Evolutionary conservation across 2,888 invertebrate species (phyloP).

Genomic region (Drosophila multiciliata): DNA sequence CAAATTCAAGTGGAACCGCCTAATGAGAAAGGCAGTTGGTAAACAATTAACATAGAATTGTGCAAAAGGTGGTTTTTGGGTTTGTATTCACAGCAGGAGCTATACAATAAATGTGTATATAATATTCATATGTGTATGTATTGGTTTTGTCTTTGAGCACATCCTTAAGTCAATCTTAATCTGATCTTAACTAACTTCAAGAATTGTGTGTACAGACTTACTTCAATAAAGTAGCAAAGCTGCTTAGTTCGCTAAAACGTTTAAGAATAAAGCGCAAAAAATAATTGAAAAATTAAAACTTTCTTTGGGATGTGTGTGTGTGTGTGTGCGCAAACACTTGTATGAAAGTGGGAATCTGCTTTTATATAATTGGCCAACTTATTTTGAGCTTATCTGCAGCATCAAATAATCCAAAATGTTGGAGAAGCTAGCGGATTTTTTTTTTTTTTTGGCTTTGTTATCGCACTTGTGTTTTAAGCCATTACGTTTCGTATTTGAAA

Average conservation of each 20-base stretch:
- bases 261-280: not conserved
- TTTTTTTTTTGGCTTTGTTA: slow-evolving; percentile 44
- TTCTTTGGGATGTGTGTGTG: not conserved
- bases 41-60: not conserved
- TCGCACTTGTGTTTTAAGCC: slow-evolving; percentile 56
- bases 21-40: not conserved
- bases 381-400: slow-evolving; percentile 15
- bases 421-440: slow-evolving; percentile 5
- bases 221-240: not conserved
- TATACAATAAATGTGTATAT: not conserved
- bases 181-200: not conserved
- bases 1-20: not conserved
- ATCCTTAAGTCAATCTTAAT: not conserved
- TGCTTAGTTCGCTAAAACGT: not conserved
- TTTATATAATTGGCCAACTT: slow-evolving; percentile 28
- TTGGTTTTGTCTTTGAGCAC: not conserved
- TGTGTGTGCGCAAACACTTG: not conserved
- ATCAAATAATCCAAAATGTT: slow-evolving; percentile 31
- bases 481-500: slow-evolving; percentile 55
- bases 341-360: not conserved
- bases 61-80: not conserved
- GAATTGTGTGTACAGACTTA: not conserved
- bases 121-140: not conserved
- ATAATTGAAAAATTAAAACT: slow-evolving; percentile 1
- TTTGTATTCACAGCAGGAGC: not conserved